These are phyloP conservation scores for Leptothorax acervorum DNA, from an alignment of 2,888 invertebrate genomes.

Conservation along the genomic window DNA sequence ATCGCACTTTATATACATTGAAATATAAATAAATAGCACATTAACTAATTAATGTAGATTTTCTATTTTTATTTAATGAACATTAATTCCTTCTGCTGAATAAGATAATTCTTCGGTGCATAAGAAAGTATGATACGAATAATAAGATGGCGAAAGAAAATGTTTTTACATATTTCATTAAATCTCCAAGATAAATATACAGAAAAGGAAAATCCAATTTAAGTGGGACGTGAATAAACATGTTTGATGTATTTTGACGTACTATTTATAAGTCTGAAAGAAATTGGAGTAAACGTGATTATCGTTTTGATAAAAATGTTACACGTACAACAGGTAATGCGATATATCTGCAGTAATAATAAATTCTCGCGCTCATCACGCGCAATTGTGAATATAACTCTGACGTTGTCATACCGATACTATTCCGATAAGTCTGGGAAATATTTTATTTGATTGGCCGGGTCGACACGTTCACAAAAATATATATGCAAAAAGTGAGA, in stretches of 20 bases:
- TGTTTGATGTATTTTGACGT: neutral
- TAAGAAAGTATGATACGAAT: neutral
- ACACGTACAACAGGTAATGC: neutral
- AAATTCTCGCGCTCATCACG: neutral
- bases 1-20: neutral
- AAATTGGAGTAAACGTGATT: neutral
- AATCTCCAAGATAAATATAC: slow-evolving; percentile 15
- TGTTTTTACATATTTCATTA: neutral
- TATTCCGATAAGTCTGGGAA: neutral
- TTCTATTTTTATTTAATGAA: neutral
- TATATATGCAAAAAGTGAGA: neutral
- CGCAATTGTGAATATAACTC: slow-evolving; percentile 1
- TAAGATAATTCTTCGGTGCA: neutral
- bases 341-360: neutral
- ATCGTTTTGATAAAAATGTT: slow-evolving; percentile 23
- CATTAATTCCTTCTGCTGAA: neutral
- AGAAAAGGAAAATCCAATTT: neutral
- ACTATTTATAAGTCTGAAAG: neutral
- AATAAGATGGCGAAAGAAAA: neutral
- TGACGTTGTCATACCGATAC: neutral
- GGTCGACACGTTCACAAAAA: neutral
- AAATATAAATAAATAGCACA: neutral
- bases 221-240: neutral
- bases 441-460: neutral
- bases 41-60: neutral